Evolutionary conservation across 1,140 invertebrate species (phyloP).

Genomic region (Trichogramma pretiosum): DNA sequence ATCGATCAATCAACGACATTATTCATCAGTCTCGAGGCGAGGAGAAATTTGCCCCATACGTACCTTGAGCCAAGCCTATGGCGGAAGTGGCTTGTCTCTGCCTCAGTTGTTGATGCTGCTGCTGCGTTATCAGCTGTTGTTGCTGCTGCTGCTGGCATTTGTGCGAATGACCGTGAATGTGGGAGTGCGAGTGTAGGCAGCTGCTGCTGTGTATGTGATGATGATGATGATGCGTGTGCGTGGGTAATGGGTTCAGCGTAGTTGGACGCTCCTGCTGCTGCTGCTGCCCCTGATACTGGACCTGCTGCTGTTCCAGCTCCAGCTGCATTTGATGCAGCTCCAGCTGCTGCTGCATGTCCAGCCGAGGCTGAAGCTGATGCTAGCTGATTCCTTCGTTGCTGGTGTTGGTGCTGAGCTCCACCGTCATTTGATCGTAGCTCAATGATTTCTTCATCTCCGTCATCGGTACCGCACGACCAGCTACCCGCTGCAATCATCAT

Average conservation of each 20-base stretch:
- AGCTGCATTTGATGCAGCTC: conserved; percentile 28
- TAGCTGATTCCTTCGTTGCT: conserved; percentile 38
- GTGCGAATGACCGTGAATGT: conserved; percentile 43
- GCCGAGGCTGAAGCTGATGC: conserved; percentile 42
- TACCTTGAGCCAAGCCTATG: conserved; percentile 44
- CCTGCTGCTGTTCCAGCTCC: conserved; percentile 43
- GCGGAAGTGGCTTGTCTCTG: conserved; percentile 41
- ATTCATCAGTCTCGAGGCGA: background rate
- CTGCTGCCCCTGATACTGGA: conserved; percentile 29
- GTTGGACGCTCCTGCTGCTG: conserved; percentile 25
- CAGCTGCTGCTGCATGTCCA: conserved; percentile 26
- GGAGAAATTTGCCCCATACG: background rate
- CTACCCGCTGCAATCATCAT: conserved; percentile 46
- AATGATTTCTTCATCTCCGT: conserved; percentile 54
- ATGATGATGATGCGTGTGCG: conserved; percentile 28
- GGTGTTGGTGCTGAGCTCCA: conserved; percentile 25
- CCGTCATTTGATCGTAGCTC: conserved; percentile 47
- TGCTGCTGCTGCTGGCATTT: conserved; percentile 33
- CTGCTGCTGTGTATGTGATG: conserved; percentile 43
- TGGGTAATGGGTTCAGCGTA: conserved; percentile 38
- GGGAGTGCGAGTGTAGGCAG: conserved; percentile 43
- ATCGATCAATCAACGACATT: background rate
- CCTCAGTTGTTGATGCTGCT: conserved; percentile 29
- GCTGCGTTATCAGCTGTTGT: too few relatives aligned
- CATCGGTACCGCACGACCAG: conserved; percentile 52